Base-by-base conservation (phyloP, 2,797 vertebrate species). In the Ficedula albicollis region DNA sequence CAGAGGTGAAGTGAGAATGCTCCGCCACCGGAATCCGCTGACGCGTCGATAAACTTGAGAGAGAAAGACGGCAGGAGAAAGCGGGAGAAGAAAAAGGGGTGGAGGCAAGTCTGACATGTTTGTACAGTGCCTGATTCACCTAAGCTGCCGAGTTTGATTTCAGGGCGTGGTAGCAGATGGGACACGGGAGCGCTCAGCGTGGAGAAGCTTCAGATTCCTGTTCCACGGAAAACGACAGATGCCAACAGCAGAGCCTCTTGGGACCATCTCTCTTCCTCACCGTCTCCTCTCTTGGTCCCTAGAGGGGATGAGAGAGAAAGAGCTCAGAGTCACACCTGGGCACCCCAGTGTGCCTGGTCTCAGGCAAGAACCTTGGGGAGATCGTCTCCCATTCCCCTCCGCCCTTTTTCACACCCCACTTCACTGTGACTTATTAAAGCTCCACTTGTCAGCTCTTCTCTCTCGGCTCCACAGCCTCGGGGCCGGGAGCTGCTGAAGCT, bases 131-230 rank as follows among this genome's bases (percentile, higher is more conserved):
- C 91, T 62, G 87, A 81, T 96, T 97, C 97, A 97, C 97, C 97
- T 97, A 78, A 94, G 96, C 95, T 90, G 79, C 72, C 8, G 95
- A 97, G 97, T 97, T 97, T 96, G 97, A 97, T 96, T 97, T 98
- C 96, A 97, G 98, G 98, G 98, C 93, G 98, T 97, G 98, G 98
- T 95, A 75, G 97, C 89, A 93, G 98, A 98, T 97, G 88, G 97
- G 97, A 98, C 98, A 95, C 93, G 86, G 97, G 72, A 79, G 93
- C 30, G 8, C 60, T 89, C 91, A 55, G 80, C 5, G 1, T 13
- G 2, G 30, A 55, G 79, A 58, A 91, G 83, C 81, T 55, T 82
- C 54, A 38, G 68, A 23, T 73, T 73, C 18, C 19, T 13, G 58
- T 54, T 85, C 41, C 72, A 41, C 11, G 12, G 55, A 60, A 44